Evolutionary conservation across 92 coral and sea anemone genomes (phyloP), one percentile per base, ranked within the genome.

Genomic region (Umimayanthus chanpuru): DNA sequence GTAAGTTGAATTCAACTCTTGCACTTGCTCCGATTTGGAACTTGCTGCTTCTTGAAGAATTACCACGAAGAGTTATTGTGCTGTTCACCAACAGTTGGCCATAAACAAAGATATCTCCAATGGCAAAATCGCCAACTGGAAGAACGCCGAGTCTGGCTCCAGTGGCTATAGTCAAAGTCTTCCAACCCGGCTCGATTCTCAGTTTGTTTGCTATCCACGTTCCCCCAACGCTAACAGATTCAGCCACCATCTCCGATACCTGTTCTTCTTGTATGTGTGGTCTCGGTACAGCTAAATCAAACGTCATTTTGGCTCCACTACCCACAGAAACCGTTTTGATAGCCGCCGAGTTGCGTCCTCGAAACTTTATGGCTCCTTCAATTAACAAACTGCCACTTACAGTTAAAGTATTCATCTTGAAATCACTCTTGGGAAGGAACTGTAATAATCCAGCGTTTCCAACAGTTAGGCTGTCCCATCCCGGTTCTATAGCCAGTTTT

Each of bases 111-210:
- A 96, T 70, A 0, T 81, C 43, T 49, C 89, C 92, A 4, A 91
- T 88, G 67, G 91, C 40, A 74, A 92, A 93, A 39, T 70, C 88
- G 39, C 87, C 93, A 55, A 77, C 85, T 6, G 98, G 95, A 53
- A 90, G 82, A 32, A 93, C 85, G 12, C 79, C 49, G 25, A 94
- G 20, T 43, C 74, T 55, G 12, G 94, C 98, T 55, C 92, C 73
- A 43, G 90, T 65, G 71, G 77, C 90, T 28, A 94, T 61, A 23
- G 93, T 88, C 36, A 95, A 89, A 7, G 88, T 85, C 68, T 89
- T 88, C 96, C 98, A 95, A 15, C 98, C 98, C 14, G 93, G 93
- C 66, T 90, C 88, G 64, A 94, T 94, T 32, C 87, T 90, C 0
- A 94, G 92, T 74, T 85, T 94, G 53, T 86, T 90, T 11, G 94